Conservation (phyloP, 2,888 invertebrate genomes). For the Dicycla oo region DNA sequence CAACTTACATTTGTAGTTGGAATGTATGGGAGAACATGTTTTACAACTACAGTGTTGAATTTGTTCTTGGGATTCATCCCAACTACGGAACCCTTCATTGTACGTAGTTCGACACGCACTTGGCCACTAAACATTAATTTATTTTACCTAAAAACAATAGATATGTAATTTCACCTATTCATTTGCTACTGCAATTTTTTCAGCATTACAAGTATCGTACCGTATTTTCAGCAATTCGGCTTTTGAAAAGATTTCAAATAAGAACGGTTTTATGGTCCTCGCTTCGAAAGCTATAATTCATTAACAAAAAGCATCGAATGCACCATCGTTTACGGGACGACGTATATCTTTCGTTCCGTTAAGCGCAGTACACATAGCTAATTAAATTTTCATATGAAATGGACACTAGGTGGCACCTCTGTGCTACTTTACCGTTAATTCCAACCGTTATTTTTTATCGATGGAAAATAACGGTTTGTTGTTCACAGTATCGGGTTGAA, state of each 20-base stretch:
- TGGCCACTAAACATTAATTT: too few relatives aligned
- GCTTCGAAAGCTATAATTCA: neutral
- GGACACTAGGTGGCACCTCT: slow-evolving; percentile 62
- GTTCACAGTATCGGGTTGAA: slow-evolving; percentile 8
- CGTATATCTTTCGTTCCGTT: slow-evolving; percentile 44
- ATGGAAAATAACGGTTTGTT: slow-evolving; percentile 60
- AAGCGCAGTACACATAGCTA: slow-evolving; percentile 69
- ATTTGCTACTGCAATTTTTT: neutral
- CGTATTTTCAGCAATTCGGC: too few relatives aligned
- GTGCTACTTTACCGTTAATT: slow-evolving; percentile 55
- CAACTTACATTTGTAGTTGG: too few relatives aligned
- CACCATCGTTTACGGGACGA: slow-evolving; percentile 55
- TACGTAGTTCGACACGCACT: too few relatives aligned
- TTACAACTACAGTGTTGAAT: too few relatives aligned
- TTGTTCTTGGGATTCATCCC: too few relatives aligned
- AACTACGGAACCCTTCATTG: too few relatives aligned
- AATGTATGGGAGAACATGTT: too few relatives aligned
- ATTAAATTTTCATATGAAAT: slow-evolving; percentile 85
- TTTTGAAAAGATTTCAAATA: neutral
- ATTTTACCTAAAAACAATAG: too few relatives aligned
- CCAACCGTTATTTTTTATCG: slow-evolving; percentile 56
- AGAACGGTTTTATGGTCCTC: neutral
- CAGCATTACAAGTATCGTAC: neutral
- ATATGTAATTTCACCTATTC: neutral
- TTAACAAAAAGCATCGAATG: slow-evolving; percentile 54